Evolutionary conservation across 2,888 invertebrate species (phyloP).

Genomic region (Ferrisia virgata): DNA sequence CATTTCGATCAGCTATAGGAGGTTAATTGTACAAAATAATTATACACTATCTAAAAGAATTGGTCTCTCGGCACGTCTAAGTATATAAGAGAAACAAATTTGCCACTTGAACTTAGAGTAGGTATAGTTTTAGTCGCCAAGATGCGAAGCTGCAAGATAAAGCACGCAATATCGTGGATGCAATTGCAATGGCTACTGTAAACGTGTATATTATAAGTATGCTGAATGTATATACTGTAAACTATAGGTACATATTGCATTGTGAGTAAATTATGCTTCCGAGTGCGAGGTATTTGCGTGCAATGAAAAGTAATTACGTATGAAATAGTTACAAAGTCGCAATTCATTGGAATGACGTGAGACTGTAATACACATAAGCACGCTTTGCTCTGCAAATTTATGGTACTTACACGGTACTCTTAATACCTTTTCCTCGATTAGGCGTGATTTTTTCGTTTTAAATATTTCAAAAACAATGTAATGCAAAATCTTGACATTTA

Average conservation of each 20-base stretch:
- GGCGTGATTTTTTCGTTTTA: not conserved
- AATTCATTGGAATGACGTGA: not conserved
- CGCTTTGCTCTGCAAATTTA: not conserved
- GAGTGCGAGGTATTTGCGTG: not conserved
- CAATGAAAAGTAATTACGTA: not conserved
- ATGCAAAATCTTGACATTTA: too few species aligned
- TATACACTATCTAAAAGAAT: not conserved
- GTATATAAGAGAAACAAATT: not conserved
- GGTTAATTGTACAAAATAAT: not conserved
- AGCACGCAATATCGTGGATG: constrained; percentile 2
- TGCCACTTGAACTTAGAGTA: not conserved
- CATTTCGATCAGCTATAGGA: too few species aligned
- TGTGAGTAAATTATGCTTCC: not conserved
- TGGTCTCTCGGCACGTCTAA: not conserved
- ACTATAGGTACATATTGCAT: not conserved
- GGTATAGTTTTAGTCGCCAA: not conserved
- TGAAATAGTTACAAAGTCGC: not conserved
- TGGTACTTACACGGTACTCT: not conserved
- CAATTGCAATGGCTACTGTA: not conserved
- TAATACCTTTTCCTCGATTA: not conserved
- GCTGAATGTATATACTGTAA: not conserved
- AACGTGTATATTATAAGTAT: not conserved
- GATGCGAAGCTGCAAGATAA: not conserved
- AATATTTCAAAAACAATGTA: too few species aligned
- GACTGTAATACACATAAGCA: not conserved